Percentiles rank a stretch among this genome's conserved stretches.
Evolutionary conservation across 2,888 invertebrate genomes (phyloP).

Genomic region (Hydraecia micacea): DNA sequence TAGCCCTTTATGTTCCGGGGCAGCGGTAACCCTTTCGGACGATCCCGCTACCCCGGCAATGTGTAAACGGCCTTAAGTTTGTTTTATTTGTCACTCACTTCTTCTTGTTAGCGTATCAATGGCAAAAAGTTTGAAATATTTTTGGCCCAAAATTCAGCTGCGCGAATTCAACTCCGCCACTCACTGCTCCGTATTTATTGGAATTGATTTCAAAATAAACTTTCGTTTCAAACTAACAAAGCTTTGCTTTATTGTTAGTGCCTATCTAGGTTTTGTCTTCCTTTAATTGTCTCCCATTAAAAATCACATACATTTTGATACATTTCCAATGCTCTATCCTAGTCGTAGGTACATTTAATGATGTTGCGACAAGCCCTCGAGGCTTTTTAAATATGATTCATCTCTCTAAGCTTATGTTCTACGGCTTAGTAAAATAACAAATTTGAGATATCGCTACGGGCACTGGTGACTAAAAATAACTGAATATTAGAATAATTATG

Average conservation of each 20-base stretch:
- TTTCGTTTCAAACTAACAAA: neutral
- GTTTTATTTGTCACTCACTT: slow-evolving; percentile 13
- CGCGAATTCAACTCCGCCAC: neutral
- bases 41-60: too few species aligned
- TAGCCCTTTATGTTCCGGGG: too few species aligned
- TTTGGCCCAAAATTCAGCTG: too few species aligned
- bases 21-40: too few species aligned
- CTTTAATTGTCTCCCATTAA: slow-evolving; percentile 12
- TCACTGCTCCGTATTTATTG: slow-evolving; percentile 15
- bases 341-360: slow-evolving; percentile 4
- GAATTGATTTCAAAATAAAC: neutral
- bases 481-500: neutral
- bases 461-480: slow-evolving; percentile 9
- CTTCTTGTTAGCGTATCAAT: too few species aligned
- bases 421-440: slow-evolving; percentile 17
- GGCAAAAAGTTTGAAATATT: too few species aligned
- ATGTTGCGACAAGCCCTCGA: slow-evolving; percentile 27
- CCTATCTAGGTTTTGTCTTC: neutral
- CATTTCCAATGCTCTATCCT: slow-evolving; percentile 14
- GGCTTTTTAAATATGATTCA: slow-evolving; percentile 39
- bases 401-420: slow-evolving; percentile 20
- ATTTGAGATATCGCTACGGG: neutral
- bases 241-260: neutral
- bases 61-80: too few species aligned
- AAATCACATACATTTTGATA: slow-evolving; percentile 5